These are phyloP conservation scores for Machimus rusticus DNA, from an alignment of 2,888 invertebrate species.

Conservation along the genomic window DNA sequence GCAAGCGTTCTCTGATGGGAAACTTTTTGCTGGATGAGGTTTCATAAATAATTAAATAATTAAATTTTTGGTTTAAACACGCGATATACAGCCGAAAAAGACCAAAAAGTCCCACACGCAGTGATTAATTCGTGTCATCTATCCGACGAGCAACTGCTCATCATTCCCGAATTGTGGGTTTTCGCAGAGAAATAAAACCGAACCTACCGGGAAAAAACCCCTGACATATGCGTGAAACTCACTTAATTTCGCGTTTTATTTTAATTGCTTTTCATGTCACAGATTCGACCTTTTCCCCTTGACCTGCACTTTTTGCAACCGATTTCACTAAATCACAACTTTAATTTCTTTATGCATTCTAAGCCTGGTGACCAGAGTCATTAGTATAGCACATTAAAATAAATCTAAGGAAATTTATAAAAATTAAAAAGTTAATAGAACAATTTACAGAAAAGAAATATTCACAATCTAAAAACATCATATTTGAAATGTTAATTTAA, in stretches of 20 bases:
- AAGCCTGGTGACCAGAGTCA: background rate
- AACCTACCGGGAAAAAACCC: background rate
- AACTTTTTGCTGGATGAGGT: background rate
- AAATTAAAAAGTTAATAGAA: too few relatives aligned
- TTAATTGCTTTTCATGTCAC: background rate
- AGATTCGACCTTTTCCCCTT: background rate
- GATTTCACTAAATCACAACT: background rate
- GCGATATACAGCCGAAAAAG: background rate
- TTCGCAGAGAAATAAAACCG: background rate
- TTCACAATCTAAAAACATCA: background rate
- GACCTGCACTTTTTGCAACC: background rate
- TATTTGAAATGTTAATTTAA: too few relatives aligned
- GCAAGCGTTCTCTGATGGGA: background rate
- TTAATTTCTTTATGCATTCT: background rate
- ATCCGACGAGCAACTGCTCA: background rate
- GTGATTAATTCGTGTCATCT: background rate
- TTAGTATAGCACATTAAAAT: background rate
- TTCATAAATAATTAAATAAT: background rate
- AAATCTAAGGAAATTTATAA: background rate
- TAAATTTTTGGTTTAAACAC: background rate
- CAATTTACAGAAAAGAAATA: background rate
- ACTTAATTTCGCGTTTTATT: background rate
- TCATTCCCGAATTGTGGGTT: background rate
- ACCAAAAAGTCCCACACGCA: background rate
- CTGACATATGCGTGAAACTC: background rate